Conservation (phyloP, 2,113 vertebrate species). For the Perca schrenkii region DNA sequence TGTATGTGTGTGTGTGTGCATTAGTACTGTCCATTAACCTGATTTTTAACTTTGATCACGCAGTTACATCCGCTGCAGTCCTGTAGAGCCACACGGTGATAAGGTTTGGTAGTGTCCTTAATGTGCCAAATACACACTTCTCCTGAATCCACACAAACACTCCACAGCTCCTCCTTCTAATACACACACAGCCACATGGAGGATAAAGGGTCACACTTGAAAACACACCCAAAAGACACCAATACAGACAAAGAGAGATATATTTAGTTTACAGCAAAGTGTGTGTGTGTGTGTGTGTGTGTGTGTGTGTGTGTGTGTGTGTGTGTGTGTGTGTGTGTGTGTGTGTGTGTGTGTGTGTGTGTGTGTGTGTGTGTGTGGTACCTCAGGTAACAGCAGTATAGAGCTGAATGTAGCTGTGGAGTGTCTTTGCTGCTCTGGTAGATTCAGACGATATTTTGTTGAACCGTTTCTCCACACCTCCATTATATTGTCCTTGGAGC, state of each 20-base stretch:
- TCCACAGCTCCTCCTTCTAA: constrained; percentile 91
- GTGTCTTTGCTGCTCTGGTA: constrained; percentile 75
- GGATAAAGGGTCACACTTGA: neutral
- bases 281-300: neutral
- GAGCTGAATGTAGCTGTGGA: constrained; percentile 75
- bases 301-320: neutral
- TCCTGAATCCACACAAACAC: constrained; percentile 68
- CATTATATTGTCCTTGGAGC: constrained; percentile 84
- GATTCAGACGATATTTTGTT: constrained; percentile 75
- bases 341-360: constrained; percentile 1
- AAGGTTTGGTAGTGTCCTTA: constrained; percentile 76
- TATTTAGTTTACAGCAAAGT: neutral
- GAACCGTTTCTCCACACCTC: constrained; percentile 82
- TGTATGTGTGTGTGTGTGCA: neutral
- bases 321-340: neutral
- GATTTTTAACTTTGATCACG: constrained; percentile 93
- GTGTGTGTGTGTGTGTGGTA: constrained; percentile 62
- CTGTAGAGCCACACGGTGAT: constrained; percentile 85
- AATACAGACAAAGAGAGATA: neutral
- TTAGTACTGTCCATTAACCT: constrained; percentile 80
- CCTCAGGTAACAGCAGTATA: constrained; percentile 90
- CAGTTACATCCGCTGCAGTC: constrained; percentile 90
- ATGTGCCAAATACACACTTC: constrained; percentile 89
- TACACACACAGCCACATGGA: constrained; percentile 29
- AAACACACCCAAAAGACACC: neutral